Evolutionary conservation across 2,888 invertebrate genomes (phyloP).

Genomic region (Acrobeloides nanus): DNA sequence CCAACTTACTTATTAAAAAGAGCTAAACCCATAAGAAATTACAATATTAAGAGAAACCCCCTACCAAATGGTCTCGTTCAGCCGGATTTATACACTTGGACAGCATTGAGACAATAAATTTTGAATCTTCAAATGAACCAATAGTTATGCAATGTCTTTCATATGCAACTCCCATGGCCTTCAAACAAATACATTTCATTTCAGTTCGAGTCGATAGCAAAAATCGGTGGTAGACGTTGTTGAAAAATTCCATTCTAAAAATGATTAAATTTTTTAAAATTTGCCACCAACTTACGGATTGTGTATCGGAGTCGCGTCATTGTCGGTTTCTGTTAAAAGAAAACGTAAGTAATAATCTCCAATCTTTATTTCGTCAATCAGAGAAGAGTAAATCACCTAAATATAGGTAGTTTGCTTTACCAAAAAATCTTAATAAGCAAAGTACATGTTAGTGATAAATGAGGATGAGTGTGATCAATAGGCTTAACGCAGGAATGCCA

Average conservation of each 20-base stretch:
- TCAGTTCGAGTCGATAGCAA: conserved; percentile 78
- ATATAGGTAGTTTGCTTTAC: too few species aligned
- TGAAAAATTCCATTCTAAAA: conserved; percentile 97
- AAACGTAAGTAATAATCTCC: conserved; percentile 94
- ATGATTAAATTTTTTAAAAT: too few species aligned
- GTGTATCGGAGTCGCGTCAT: conserved; percentile 57
- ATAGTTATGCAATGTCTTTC: conserved; percentile 91
- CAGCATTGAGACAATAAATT: conserved; percentile 87
- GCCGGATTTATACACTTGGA: conserved; percentile 79
- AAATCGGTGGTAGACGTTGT: conserved; percentile 94
- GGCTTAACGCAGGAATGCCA: too few species aligned
- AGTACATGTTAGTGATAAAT: too few species aligned
- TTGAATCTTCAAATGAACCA: conserved; percentile 90
- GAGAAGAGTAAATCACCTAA: conserved; percentile 75
- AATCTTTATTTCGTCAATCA: conserved; percentile 91
- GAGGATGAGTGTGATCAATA: too few species aligned
- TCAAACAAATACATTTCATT: conserved; percentile 94
- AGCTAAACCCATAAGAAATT: conserved; percentile 55
- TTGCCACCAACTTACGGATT: too few species aligned
- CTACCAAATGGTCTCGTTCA: conserved; percentile 69
- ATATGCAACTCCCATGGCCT: conserved; percentile 82
- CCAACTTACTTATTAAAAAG: conserved; percentile 81
- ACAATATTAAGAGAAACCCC: neutral
- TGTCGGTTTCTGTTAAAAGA: conserved; percentile 74
- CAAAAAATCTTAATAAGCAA: too few species aligned